Conservation (phyloP, 2,888 invertebrate species). For the Rhingia campestris region DNA sequence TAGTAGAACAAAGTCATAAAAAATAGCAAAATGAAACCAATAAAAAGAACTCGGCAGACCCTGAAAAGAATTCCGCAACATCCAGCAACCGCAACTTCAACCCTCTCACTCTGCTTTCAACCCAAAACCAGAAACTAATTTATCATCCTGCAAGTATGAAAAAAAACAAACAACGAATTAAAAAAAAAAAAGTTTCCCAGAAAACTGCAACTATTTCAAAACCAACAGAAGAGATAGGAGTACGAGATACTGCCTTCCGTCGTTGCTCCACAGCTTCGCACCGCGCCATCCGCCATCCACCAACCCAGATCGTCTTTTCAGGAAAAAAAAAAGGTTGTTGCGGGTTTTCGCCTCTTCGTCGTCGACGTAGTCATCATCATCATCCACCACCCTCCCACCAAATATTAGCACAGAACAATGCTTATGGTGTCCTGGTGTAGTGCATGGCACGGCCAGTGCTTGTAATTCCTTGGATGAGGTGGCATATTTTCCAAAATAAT, state of each 20-base stretch:
- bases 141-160: constrained; percentile 65
- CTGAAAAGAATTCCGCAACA: constrained; percentile 75
- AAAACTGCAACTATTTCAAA: constrained; percentile 74
- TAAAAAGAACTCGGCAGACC: constrained; percentile 71
- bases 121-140: constrained; percentile 73
- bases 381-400: background rate
- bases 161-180: constrained; percentile 4
- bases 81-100: constrained; percentile 59
- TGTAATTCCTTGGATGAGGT: constrained; percentile 64
- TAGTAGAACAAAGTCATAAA: constrained; percentile 78
- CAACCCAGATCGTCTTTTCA: constrained; percentile 17
- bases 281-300: background rate
- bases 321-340: constrained; percentile 27
- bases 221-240: constrained; percentile 64
- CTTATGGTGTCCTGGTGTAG: constrained; percentile 35
- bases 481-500: constrained; percentile 73
- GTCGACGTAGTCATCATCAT: background rate
- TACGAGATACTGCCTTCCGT: constrained; percentile 52
- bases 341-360: constrained; percentile 17
- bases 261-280: background rate
- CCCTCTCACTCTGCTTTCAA: constrained; percentile 52
- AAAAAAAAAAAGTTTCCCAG: constrained; percentile 37
- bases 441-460: constrained; percentile 43
- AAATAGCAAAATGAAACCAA: constrained; percentile 77
- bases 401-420: constrained; percentile 50